Base-by-base conservation (phyloP, 2,113 vertebrate species). In the Ranitomeya variabilis region DNA sequence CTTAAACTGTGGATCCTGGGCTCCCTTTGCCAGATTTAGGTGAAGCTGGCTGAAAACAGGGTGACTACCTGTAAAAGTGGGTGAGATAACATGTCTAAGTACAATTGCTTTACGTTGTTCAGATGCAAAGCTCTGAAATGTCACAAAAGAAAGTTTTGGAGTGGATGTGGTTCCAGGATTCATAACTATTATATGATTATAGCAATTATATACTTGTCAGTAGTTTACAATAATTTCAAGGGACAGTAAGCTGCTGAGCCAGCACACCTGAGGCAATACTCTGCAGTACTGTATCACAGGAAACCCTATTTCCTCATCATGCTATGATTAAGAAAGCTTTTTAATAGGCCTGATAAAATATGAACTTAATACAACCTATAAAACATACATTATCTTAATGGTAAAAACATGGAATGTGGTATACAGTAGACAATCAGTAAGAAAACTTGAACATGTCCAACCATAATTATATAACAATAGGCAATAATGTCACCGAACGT, bases 171-270 rank as follows among this genome's bases (percentile, higher is more conserved):
- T 69, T 31, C 26, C 16, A 19, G 71, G 71, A 73, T 45, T 74
- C 31, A 18, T 74, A 45, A 45, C 37, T 74, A 18, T 51, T 18
- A 7, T 74, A 74, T 74, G 71, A 74, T 74, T 74, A 74, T 18
- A 74, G 71, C 71, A 74, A 74, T 74, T 74, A 74, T 19, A 45
- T 45, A 74, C 15, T 74, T 74, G 71, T 74, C 71, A 69, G 66
- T 69, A 69, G 23, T 69, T 23, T 26, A 69, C 11, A 26, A 23
- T 69, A 69, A 69, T 69, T 26, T 69, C 66, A 69, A 69, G 21
- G 66, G n/a, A 69, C 66, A 69, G n/a, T 69, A 13, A 26, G 66
- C 66, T 69, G 66, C 66, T 69, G 66, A 23, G n/a, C 66, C n/a
- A 26, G 66, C 66, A 74, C 4, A 74, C 71, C 71, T 45, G 19